Evolutionary conservation across 2,888 invertebrate species (phyloP).

Genomic region (Plagodis dolabraria): DNA sequence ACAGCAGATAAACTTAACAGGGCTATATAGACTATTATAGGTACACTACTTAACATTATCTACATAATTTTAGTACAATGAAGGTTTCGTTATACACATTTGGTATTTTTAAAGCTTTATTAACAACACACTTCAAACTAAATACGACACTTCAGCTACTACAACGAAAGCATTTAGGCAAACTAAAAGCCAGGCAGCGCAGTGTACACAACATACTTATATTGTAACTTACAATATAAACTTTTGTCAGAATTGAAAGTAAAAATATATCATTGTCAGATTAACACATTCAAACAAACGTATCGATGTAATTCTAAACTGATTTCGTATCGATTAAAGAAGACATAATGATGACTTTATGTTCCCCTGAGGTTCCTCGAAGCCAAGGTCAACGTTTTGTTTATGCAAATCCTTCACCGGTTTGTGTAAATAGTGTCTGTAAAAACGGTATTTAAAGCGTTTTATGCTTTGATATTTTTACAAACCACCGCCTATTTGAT

Average conservation of each 20-base stretch:
- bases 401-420: constrained; percentile 44
- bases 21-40: no score
- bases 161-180: no score
- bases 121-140: no score
- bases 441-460: constrained; percentile 32
- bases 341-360: constrained; percentile 33
- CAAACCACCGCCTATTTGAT: background rate
- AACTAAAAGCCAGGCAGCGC: no score
- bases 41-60: no score
- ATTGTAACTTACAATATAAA: background rate
- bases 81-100: no score
- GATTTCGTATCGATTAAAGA: constrained; percentile 7
- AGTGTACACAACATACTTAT: no score
- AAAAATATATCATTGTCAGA: constrained; percentile 8
- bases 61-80: no score
- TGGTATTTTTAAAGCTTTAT: no score
- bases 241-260: background rate
- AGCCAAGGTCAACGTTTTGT: constrained; percentile 45
- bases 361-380: constrained; percentile 35
- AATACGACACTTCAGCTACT: no score
- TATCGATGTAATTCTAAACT: constrained; percentile 3
- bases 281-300: background rate
- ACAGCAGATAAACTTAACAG: no score
- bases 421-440: constrained; percentile 36
- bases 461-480: constrained; percentile 32